These are phyloP conservation scores for Pavo muticus DNA, from an alignment of 2,113 vertebrate species.

Conservation along the genomic window DNA sequence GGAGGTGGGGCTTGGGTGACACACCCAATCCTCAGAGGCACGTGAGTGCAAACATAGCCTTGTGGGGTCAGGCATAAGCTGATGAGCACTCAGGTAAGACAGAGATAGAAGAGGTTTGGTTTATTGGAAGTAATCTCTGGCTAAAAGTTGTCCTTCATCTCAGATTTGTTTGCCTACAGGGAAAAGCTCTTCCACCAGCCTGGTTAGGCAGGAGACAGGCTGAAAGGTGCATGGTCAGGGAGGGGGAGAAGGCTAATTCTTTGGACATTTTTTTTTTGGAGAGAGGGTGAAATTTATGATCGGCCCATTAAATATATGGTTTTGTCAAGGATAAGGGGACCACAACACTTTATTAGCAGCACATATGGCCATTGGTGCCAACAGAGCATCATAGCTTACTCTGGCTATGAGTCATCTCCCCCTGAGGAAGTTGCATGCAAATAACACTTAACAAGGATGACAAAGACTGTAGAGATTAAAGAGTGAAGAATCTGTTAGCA, in stretches of 20 bases:
- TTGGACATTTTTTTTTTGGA: neutral
- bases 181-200: neutral
- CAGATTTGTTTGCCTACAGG: neutral
- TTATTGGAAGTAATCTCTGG: neutral
- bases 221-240: neutral
- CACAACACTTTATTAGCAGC: neutral
- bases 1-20: neutral
- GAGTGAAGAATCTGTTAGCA: conserved; percentile 25
- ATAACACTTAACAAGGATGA: conserved; percentile 41
- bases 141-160: neutral
- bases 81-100: neutral
- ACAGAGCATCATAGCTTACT: neutral
- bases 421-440: conserved; percentile 45
- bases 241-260: neutral
- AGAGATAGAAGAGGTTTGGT: neutral
- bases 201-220: neutral
- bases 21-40: neutral
- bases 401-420: conserved; percentile 37
- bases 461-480: conserved; percentile 48
- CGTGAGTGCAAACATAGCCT: neutral
- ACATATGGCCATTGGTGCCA: conserved; percentile 25
- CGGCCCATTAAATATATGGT: rapidly evolving
- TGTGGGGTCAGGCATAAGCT: neutral
- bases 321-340: neutral
- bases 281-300: neutral